phyloP scores from a whole-genome alignment of 53 echinoderm and acorn worm species.

The Actinopyga echinites region DNA sequence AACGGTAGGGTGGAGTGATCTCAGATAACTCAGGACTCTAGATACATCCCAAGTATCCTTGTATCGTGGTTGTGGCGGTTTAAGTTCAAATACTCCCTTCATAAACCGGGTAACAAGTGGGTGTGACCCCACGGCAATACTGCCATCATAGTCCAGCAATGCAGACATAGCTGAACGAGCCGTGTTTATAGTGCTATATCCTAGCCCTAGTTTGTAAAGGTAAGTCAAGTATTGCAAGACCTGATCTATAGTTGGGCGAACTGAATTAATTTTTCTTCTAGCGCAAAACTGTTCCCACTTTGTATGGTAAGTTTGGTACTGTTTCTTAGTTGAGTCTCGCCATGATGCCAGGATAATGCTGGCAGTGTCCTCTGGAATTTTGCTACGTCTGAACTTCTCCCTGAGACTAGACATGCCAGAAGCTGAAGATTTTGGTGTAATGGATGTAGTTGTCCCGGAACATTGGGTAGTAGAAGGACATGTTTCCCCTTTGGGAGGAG shows the following conservation, averaged over 20 bases:
- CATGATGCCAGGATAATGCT: background rate
- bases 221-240: conserved; percentile 5
- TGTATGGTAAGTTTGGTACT: conserved; percentile 8
- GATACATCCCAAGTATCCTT: background rate
- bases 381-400: background rate
- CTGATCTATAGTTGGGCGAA: conserved; percentile 1
- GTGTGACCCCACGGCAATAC: background rate
- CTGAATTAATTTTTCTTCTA: conserved; percentile 20
- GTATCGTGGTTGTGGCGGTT: background rate
- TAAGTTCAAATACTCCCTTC: too few species aligned
- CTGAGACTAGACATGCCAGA: background rate
- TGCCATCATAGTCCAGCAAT: background rate
- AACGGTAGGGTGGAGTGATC: background rate
- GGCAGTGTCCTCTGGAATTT: conserved; percentile 19
- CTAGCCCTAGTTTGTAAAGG: background rate
- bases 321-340: background rate
- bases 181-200: too few species aligned
- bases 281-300: conserved; percentile 13
- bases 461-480: background rate
- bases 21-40: background rate
- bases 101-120: background rate
- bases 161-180: background rate
- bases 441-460: background rate
- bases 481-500: background rate
- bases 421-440: background rate